These are phyloP conservation scores for Dichetophora obliterata DNA, from an alignment of 2,888 invertebrate genomes.

Conservation along the genomic window DNA sequence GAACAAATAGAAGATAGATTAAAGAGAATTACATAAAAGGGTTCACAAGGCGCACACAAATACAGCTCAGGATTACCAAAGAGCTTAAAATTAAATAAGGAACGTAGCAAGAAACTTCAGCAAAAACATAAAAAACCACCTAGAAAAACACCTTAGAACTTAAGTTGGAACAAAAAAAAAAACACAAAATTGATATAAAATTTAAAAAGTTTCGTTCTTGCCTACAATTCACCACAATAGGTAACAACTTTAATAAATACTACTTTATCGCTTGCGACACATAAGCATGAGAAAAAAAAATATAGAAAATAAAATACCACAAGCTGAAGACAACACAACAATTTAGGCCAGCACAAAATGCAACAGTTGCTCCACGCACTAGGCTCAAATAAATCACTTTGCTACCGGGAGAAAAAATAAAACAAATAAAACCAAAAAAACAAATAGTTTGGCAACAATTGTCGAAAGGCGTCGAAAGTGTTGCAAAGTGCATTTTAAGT, in stretches of 20 bases:
- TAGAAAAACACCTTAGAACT: neutral
- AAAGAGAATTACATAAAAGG: conserved; percentile 22
- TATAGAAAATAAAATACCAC: neutral
- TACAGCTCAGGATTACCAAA: neutral
- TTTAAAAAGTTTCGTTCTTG: neutral
- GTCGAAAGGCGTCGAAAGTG: neutral
- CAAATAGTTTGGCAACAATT: conserved; percentile 7
- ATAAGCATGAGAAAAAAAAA: neutral
- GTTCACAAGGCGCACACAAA: neutral
- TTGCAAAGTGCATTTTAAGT: conserved; percentile 11
- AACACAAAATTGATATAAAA: neutral
- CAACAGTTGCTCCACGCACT: conserved; percentile 19
- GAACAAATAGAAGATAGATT: conserved; percentile 18
- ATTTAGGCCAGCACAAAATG: neutral
- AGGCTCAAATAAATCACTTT: conserved; percentile 4
- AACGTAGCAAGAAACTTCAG: neutral
- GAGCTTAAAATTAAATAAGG: neutral
- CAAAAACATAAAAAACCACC: neutral
- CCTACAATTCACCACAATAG: neutral
- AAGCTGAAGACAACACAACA: neutral
- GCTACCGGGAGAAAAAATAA: neutral
- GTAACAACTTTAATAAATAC: conserved; percentile 23
- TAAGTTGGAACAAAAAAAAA: neutral
- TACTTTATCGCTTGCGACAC: neutral
- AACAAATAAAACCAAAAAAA: no score